Evolutionary conservation across 1,140 invertebrate species (phyloP), one percentile per base, ranked within the genome.

Genomic region (Drosophila kanapiae): DNA sequence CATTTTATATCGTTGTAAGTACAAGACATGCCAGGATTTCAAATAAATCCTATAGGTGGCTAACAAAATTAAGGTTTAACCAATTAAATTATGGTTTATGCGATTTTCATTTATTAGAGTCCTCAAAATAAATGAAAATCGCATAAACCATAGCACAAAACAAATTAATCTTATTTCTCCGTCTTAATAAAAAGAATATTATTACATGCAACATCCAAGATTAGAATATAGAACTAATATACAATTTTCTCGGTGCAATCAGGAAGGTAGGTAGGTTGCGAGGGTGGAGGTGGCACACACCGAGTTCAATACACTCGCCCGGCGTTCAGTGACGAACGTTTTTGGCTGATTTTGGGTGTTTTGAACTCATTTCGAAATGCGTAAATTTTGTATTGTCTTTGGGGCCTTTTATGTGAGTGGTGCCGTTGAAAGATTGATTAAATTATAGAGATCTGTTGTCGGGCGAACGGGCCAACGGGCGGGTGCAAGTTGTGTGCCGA

Each of bases 281-380:
- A 48, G 56, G 70, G 48, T 53, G 59, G 70, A 65, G 53, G 62
- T 47, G 68, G 69, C 56, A 33, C 61, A 64, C 60, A 48, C 49
- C 51, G 72, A 78, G 85, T 88, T 88, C 85, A 88, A 88, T 88
- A 88, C 75, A 82, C 85, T 75, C 84, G 58, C 18, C n/a, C 81
- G 68, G 72, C 82, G 64, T 67, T 76, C 76, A 74, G 42, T 49
- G 49, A 78, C 57, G 57, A 68, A 51, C 57, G 51, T 70, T 53
- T 49, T 53, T 49, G 48, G 33, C 45, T 76, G 23, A 23, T 23
- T 33, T 58, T 58, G 61, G 63, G 64, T 78, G 45, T 78, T 70
- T 78, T 78, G 75, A 78, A 78, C 75, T 78, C 63, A 76, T 65
- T 53, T 70, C 47, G 43, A 78, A 76, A 76, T 76, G 61, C 71